These are phyloP conservation scores for Drosophila sp. DNA, from an alignment of 1,140 invertebrate genomes.

Conservation along the genomic window DNA sequence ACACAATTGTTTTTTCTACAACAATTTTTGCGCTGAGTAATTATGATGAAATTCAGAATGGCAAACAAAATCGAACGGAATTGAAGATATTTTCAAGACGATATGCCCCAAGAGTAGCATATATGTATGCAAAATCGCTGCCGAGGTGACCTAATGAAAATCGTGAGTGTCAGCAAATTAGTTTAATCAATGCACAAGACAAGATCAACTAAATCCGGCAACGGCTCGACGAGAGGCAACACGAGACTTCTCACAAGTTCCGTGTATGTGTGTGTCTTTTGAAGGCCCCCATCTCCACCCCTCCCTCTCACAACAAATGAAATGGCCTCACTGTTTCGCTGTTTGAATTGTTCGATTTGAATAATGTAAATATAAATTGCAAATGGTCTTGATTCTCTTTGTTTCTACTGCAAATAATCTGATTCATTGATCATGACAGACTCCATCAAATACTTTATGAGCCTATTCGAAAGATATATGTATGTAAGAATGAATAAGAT, in stretches of 20 bases:
- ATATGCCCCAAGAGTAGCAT: background rate
- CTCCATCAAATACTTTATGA: too few relatives aligned
- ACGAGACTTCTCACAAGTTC: background rate
- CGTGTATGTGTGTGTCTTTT: too few relatives aligned
- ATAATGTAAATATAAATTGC: background rate
- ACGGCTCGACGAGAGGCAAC: constrained; percentile 15
- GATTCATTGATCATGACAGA: background rate
- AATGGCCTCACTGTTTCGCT: background rate
- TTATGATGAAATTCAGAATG: constrained; percentile 12
- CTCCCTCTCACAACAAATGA: background rate
- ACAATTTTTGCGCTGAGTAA: constrained; percentile 41
- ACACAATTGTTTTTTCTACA: constrained; percentile 26
- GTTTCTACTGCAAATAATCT: background rate
- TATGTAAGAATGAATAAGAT: too few relatives aligned
- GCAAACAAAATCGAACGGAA: constrained; percentile 11
- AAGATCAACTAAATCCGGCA: constrained; percentile 11
- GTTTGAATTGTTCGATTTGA: background rate
- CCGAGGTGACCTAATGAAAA: constrained; percentile 10
- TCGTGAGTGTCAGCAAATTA: constrained; percentile 19
- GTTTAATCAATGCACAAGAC: constrained; percentile 14
- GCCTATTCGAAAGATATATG: too few relatives aligned
- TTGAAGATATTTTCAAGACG: constrained; percentile 6
- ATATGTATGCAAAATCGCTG: background rate
- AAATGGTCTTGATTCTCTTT: background rate
- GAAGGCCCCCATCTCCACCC: background rate